These are phyloP conservation scores for Melierax canorus DNA, from an alignment of 2,113 vertebrate genomes.

Conservation along the genomic window DNA sequence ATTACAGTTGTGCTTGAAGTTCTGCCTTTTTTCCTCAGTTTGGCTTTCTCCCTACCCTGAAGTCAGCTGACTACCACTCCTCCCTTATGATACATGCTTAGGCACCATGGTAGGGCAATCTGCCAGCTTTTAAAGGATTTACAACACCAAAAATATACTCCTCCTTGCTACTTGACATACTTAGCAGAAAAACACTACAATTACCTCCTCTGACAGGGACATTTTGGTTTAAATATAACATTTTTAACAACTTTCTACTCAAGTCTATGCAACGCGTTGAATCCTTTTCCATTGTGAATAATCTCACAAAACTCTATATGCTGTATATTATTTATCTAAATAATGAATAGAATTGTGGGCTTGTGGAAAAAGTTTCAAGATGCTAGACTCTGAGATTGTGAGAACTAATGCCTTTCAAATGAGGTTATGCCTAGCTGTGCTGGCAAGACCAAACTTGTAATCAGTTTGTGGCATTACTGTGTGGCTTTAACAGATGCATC, in stretches of 20 bases:
- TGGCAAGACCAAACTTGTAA: constrained; percentile 35
- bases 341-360: background rate
- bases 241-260: background rate
- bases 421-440: background rate
- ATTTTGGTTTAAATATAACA: constrained; percentile 23
- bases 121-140: constrained; percentile 50
- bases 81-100: constrained; percentile 42
- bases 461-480: constrained; percentile 20
- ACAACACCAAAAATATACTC: constrained; percentile 12
- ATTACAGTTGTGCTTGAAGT: background rate
- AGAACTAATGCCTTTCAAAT: background rate
- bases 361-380: background rate
- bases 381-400: background rate
- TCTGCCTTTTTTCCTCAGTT: constrained; percentile 39
- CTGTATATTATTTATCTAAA: background rate
- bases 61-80: constrained; percentile 36
- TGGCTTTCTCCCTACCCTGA: background rate
- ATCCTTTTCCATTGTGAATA: background rate
- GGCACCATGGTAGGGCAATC: background rate
- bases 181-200: constrained; percentile 19
- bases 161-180: constrained; percentile 43
- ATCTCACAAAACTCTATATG: background rate
- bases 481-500: constrained; percentile 20
- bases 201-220: background rate
- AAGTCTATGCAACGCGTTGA: background rate